Evolutionary conservation across 2,797 vertebrate species (phyloP).

Genomic region (Ptychobarbus kaznakovi): DNA sequence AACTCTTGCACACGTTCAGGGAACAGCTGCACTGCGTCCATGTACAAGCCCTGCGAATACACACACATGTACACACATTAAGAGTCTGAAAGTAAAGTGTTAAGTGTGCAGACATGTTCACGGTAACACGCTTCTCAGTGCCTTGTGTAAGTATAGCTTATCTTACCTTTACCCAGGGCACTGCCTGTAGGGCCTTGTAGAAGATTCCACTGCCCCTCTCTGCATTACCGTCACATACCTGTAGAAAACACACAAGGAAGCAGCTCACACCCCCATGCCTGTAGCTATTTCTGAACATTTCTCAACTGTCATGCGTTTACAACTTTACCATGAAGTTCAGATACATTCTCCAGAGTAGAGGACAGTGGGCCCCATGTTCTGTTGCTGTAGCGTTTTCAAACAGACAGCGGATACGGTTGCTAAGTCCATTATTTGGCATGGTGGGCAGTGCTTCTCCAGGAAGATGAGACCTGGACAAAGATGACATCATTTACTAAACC

Average conservation of each 20-base stretch:
- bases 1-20: slow-evolving; percentile 82
- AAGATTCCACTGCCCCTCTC: slow-evolving; percentile 90
- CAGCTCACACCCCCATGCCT: not conserved
- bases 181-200: slow-evolving; percentile 92
- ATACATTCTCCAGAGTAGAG: slow-evolving; percentile 95
- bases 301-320: not conserved
- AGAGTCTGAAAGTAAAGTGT: not conserved
- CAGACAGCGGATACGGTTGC: slow-evolving; percentile 87
- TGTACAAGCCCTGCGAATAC: slow-evolving; percentile 76
- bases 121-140: not conserved
- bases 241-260: slow-evolving; percentile 40
- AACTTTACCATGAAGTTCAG: slow-evolving; percentile 88
- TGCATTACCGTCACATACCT: slow-evolving; percentile 87
- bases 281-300: not conserved
- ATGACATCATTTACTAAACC: not conserved
- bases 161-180: slow-evolving; percentile 96
- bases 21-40: slow-evolving; percentile 83
- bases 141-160: not conserved
- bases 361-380: slow-evolving; percentile 84
- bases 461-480: slow-evolving; percentile 62
- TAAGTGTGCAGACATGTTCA: not conserved
- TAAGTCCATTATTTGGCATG: slow-evolving; percentile 89
- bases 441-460: slow-evolving; percentile 66
- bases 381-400: slow-evolving; percentile 86
- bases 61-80: slow-evolving; percentile 27